Evolutionary conservation across 1,140 invertebrate species (phyloP).

Genomic region (roundworm (Caenorhabditis elegans)): WBcel235 BX284606.5:7133501-7134000

Average conservation of each 20-base stretch:
- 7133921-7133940: not conserved
- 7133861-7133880: constrained; percentile 5
- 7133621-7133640: not conserved
- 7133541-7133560: constrained; percentile 1
- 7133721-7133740: not conserved
- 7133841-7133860: not conserved
- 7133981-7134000: not conserved
- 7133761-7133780: constrained; percentile 29
- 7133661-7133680: constrained; percentile 24
- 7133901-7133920: not conserved
- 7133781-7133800: constrained; percentile 27
- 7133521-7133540: constrained; percentile 12
- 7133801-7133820: not conserved
- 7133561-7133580: not conserved
- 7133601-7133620: not conserved
- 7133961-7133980: not conserved
- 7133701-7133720: not conserved
- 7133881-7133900: constrained; percentile 1
- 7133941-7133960: not conserved
- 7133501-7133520: not conserved
- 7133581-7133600: constrained; percentile 33
- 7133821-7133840: not conserved
- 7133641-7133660: constrained; percentile 25
- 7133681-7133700: too few species aligned
- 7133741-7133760: constrained; percentile 34